phyloP scores from a whole-genome alignment of 2,113 vertebrate species.

The Passer montanus region DNA sequence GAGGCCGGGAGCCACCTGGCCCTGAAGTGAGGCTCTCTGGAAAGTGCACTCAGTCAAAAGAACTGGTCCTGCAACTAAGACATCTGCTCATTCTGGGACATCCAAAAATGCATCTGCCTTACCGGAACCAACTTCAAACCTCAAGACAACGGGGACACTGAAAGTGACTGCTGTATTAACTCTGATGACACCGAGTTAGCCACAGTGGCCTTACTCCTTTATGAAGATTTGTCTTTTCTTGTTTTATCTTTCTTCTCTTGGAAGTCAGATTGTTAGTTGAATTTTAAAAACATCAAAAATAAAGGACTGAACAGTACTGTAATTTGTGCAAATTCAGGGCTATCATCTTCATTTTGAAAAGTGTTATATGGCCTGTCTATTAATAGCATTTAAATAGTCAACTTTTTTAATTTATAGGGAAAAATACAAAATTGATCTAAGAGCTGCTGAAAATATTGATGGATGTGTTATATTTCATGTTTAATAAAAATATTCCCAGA shows the following conservation, averaged over 20 bases:
- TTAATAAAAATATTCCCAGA: constrained; percentile 48
- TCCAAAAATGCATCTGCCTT: constrained; percentile 61
- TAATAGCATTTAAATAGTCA: constrained; percentile 29
- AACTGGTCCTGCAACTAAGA: constrained; percentile 16
- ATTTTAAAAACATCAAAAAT: constrained; percentile 48
- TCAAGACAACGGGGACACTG: constrained; percentile 54
- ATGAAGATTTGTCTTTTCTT: constrained; percentile 61
- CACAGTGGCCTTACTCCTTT: constrained; percentile 71
- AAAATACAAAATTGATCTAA: constrained; percentile 26
- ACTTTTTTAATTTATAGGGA: constrained; percentile 57
- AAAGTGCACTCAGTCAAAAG: background rate
- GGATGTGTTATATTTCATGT: constrained; percentile 35
- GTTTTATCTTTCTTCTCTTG: constrained; percentile 38
- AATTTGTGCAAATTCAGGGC: constrained; percentile 24
- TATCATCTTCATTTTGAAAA: constrained; percentile 17
- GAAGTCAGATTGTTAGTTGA: background rate
- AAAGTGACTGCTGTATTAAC: constrained; percentile 53
- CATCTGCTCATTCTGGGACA: constrained; percentile 31
- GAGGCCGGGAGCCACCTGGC: constrained; percentile 48
- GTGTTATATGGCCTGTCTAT: background rate
- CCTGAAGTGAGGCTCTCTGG: constrained; percentile 55
- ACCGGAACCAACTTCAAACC: constrained; percentile 72
- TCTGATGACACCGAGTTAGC: constrained; percentile 59
- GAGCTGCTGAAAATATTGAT: constrained; percentile 15
- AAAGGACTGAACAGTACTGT: background rate